These are phyloP conservation scores for Saturnia japonica DNA, from an alignment of 2,888 invertebrate genomes.

Conservation along the genomic window DNA sequence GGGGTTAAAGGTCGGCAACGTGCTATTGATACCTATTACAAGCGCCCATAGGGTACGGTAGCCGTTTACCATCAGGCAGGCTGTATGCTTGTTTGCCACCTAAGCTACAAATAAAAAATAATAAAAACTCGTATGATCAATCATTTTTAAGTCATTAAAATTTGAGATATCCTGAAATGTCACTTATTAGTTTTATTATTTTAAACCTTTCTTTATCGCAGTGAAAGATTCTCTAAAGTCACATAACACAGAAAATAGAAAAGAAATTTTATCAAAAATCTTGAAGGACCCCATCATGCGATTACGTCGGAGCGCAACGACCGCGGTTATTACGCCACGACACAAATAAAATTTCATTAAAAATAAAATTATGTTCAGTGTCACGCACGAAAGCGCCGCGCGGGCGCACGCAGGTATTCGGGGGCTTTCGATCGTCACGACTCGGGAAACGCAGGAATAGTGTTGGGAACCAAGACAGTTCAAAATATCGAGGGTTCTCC, in stretches of 20 bases:
- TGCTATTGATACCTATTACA: too few species aligned
- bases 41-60: too few species aligned
- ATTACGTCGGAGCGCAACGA: constrained; percentile 29
- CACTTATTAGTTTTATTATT: not conserved
- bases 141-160: not conserved
- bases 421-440: not conserved
- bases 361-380: constrained; percentile 23
- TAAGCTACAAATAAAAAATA: too few species aligned
- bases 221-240: not conserved
- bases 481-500: not conserved
- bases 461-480: not conserved
- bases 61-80: too few species aligned
- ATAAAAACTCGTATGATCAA: too few species aligned
- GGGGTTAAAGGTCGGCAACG: too few species aligned
- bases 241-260: not conserved
- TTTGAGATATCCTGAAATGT: not conserved
- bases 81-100: too few species aligned
- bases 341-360: constrained; percentile 25
- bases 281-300: constrained; percentile 24
- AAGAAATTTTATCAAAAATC: not conserved
- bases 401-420: constrained; percentile 20
- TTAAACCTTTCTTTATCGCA: not conserved
- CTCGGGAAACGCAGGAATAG: not conserved
- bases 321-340: constrained; percentile 24
- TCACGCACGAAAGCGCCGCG: constrained; percentile 31